Conservation (phyloP, 2,113 vertebrate species). For the Willisornis vidua region DNA sequence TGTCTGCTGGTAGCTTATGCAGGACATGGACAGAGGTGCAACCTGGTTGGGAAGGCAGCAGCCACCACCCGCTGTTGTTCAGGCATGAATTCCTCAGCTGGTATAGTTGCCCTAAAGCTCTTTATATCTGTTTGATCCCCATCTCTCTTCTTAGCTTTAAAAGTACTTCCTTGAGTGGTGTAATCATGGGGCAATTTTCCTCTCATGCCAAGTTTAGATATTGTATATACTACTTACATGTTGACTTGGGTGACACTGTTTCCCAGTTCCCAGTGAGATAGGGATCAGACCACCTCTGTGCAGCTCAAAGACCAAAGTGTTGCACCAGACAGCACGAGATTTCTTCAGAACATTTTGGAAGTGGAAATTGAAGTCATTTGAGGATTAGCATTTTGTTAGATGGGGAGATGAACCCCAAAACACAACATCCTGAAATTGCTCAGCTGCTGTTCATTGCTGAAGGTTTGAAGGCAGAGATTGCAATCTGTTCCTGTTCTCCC, state of each 20-base stretch:
- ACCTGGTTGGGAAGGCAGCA: background rate
- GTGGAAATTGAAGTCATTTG: slow-evolving; percentile 67
- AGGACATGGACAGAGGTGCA: background rate
- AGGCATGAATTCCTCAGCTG: slow-evolving; percentile 53
- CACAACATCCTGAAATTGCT: slow-evolving; percentile 50
- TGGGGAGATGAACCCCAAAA: slow-evolving; percentile 56
- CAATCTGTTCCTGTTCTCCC: slow-evolving; percentile 3
- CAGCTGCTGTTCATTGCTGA: slow-evolving; percentile 14
- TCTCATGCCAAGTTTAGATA: slow-evolving; percentile 58
- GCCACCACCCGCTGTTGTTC: background rate
- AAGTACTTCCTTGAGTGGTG: slow-evolving; percentile 64
- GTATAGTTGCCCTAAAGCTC: slow-evolving; percentile 31
- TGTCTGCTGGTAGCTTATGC: accelerated
- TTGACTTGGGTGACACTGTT: slow-evolving; percentile 66
- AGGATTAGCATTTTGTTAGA: slow-evolving; percentile 60
- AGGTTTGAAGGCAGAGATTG: slow-evolving; percentile 48
- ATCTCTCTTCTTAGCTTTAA: slow-evolving; percentile 46
- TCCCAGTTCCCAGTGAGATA: slow-evolving; percentile 58
- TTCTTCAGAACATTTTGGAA: slow-evolving; percentile 50
- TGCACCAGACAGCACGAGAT: slow-evolving; percentile 30
- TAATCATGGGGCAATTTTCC: slow-evolving; percentile 63
- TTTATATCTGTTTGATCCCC: slow-evolving; percentile 54
- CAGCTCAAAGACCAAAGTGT: slow-evolving; percentile 40
- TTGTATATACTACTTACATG: slow-evolving; percentile 25
- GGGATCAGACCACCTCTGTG: slow-evolving; percentile 64